Evolutionary conservation across 2,113 vertebrate genomes (phyloP), one percentile per base, ranked within the genome.

Genomic region (Symphodus melops): DNA sequence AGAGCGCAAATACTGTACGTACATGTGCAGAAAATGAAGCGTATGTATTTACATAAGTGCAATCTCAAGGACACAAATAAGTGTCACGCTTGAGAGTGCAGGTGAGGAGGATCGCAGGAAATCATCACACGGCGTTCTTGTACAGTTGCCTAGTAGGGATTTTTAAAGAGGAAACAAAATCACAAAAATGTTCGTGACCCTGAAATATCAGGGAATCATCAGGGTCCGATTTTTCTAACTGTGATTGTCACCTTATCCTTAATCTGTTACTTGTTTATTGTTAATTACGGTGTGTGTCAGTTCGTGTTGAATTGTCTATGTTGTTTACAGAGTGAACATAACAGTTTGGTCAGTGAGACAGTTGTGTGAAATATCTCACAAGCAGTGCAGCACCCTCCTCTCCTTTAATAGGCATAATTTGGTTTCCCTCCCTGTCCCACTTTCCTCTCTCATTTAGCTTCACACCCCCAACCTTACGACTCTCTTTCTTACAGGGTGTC

Each of bases 381-480:
- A 59, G 60, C 23, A 42, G 68, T 16, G 56, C 36, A 39, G 68
- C 83, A 42, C 33, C 75, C 60, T 62, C 75, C 53, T 86, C 64
- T 77, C 87, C 84, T 90, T 87, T 84, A 85, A 86, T 82, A 89
- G 86, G 71, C 87, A 82, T 88, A n/a, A 60, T 58, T 66, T 64
- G 54, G 44, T 78, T 69, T 84, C 69, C 48, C 49, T 70, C 54
- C 63, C 53, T 53, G 54, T 68, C 46, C 58, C 51, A 54, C 64
- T 71, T 74, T 70, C 57, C 57, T 37, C 79, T 65, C 67, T 85
- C 68, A 19, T 79, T 55, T 33, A 70, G 56, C 70, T 60, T 68
- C 64, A 56, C 57, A 33, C 41, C 17, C 44, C 56, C 58, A 20
- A 70, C 25, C 65, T 51, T 20, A 20, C 17, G 4, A 44, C 8